Evolutionary conservation across 2,888 invertebrate species (phyloP), one percentile per base, ranked within the genome.

Genomic region (Ophion obscuratus): DNA sequence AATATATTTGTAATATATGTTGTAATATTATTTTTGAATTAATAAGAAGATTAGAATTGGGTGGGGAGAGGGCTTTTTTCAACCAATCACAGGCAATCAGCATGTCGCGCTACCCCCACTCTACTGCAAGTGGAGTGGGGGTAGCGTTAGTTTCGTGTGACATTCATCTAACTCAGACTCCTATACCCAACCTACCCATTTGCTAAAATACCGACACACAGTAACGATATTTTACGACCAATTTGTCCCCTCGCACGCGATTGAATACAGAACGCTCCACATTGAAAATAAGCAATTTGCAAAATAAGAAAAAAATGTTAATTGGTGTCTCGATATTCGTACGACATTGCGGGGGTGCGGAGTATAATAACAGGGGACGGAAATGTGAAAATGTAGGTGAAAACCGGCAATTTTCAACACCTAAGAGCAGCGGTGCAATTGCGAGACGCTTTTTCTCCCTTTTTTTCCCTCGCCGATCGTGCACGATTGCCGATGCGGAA

Each of bases 391-490:
- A 68, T 61, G 40, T 59, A 62, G 36, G 76, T 73, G 81, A 75
- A 83, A 86, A 75, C 73, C 27, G 61, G 80, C 68, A 78, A 83
- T 86, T 83, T 83, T 70, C 78, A 70, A 75, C 81, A 84, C 75
- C 68, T 78, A 1, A 44, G 36, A 61, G 27, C 73, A 61, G 24
- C 73, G 57, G n/a, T n/a, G 77, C 86, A 78, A 81, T 81, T 66
- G 64, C 17, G 27, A 61, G n/a, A 17, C 57, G 36, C 47, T 40
- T 53, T 79, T 79, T 82, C 24, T 66, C 44, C 17, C 17, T 14
- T 47, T 68, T 40, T 66, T 61, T 31, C n/a, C 68, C 53, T 24
- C 20, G 7, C 24, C 7, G 59, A 5, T 71, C 59, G 14, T 1
- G 59, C 17, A 53, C 36, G 14, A 47, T 27, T 53, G 64, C 64